A percentile compares a stretch with the other conserved stretches of the same genome.
These are phyloP conservation scores for Sebastes vulpes DNA, from an alignment of 2,797 vertebrate species.

Conservation along the genomic window DNA sequence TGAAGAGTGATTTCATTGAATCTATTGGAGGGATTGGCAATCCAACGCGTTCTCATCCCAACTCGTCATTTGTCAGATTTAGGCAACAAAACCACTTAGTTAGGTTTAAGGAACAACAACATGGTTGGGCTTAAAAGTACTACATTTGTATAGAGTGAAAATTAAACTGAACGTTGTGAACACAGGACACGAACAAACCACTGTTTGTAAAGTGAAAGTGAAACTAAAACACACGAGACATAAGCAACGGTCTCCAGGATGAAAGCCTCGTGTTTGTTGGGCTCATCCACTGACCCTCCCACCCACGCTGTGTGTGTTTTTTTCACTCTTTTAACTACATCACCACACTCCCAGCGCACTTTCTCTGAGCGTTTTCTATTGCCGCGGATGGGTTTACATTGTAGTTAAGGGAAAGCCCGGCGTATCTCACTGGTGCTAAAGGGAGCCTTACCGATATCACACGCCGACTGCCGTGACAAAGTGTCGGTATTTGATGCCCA, in stretches of 20 bases:
- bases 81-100: neutral
- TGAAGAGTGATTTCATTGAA: constrained; percentile 5
- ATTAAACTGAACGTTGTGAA: neutral
- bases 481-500: too few relatives aligned
- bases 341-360: too few relatives aligned
- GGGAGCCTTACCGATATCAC: too few relatives aligned
- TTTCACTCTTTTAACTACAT: too few relatives aligned
- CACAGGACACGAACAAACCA: neutral
- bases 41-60: neutral
- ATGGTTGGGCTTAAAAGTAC: neutral
- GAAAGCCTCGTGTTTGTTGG: neutral
- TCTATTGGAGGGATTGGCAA: neutral
- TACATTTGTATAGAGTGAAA: neutral
- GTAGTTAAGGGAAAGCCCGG: too few relatives aligned
- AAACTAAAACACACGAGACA: neutral
- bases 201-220: neutral
- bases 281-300: too few relatives aligned
- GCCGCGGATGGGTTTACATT: too few relatives aligned
- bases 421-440: too few relatives aligned
- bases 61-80: neutral
- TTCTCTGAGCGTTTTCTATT: too few relatives aligned
- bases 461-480: too few relatives aligned
- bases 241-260: neutral
- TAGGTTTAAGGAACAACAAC: neutral
- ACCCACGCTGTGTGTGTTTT: too few relatives aligned